A percentile compares a stretch with the other conserved stretches of the same genome.
Conservation (phyloP, 2,888 invertebrate species). For the Pollenia labialis region DNA sequence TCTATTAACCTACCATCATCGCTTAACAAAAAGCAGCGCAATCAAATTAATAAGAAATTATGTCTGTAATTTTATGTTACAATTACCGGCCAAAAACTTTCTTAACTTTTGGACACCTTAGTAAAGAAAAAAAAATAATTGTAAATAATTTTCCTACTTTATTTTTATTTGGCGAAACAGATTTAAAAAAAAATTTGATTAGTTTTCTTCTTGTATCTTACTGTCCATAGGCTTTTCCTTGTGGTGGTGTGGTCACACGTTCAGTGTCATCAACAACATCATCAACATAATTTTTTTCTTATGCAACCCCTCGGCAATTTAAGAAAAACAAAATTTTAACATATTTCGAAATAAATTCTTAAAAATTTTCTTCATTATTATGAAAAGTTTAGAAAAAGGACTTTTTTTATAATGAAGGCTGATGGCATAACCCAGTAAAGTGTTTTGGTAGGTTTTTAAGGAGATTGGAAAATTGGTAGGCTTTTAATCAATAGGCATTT, state of each 20-base stretch:
- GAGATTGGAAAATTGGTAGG: too few species aligned
- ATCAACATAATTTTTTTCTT: constrained; percentile 30
- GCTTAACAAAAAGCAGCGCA: constrained; percentile 37
- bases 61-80: constrained; percentile 67
- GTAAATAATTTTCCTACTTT: constrained; percentile 58
- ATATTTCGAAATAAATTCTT: constrained; percentile 35
- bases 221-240: background rate
- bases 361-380: constrained; percentile 11
- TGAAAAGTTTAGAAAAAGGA: constrained; percentile 38
- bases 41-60: constrained; percentile 73
- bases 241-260: constrained; percentile 36
- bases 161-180: constrained; percentile 59
- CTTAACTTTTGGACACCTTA: constrained; percentile 47
- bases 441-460: background rate
- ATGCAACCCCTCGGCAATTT: constrained; percentile 10
- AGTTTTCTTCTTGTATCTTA: constrained; percentile 36
- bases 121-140: constrained; percentile 41
- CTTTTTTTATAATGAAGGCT: constrained; percentile 16
- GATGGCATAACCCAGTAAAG: constrained; percentile 20
- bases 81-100: constrained; percentile 64
- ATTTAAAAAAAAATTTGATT: constrained; percentile 71
- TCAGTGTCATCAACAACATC: constrained; percentile 57
- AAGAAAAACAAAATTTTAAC: background rate
- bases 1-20: too few species aligned
- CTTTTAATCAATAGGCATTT: too few species aligned